Base-by-base conservation (phyloP, 2,797 vertebrate species). In the Bucorvus abyssinicus region DNA sequence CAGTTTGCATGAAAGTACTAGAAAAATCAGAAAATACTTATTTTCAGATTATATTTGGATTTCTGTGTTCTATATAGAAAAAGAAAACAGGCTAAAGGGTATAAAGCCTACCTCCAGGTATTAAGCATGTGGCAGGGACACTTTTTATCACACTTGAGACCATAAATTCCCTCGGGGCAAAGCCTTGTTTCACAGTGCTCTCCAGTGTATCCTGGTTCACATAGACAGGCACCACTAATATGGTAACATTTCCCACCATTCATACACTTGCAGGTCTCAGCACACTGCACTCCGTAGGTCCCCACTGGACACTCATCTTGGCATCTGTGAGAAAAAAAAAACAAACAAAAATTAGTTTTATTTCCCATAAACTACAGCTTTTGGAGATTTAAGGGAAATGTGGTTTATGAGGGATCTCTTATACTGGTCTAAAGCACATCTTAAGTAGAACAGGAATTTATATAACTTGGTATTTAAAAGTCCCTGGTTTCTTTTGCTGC, bases 251-350 rank as follows among this genome's bases (percentile, higher is more conserved):
- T 98, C 32, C 98, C 98, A 45, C 98, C 98, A 34, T 99, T 99
- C 95, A 97, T 84, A 84, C 99, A 99, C 61, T 84, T 98, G 90
- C 99, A 99, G 15, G 83, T 97, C 97, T 99, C 98, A 4, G 98
- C 95, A 87, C 99, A 99, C 45, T 55, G 97, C 30, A 97, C 85
- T 15, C 99, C 99, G 0, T 98, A 99, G 36, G 96, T 98, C 15
- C 99, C 99, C 47, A 99, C 98, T 0, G 98, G 98, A 88, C 99
- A 99, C 95, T 99, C 98, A 2, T 99, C 99, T 96, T 99, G 99
- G 94, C 99, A 99, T 81, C 99, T 99, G 94, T 45, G 40, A 61
- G 49, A 49, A n/a, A 49, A 68, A 92, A 20, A 9, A 14, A 36
- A 23, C 5, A 49, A 32, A 36, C 0, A 52, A 40, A 50, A 70